Evolutionary conservation across 2,797 vertebrate species (phyloP).

Genomic region (Peromyscus eremicus): DNA sequence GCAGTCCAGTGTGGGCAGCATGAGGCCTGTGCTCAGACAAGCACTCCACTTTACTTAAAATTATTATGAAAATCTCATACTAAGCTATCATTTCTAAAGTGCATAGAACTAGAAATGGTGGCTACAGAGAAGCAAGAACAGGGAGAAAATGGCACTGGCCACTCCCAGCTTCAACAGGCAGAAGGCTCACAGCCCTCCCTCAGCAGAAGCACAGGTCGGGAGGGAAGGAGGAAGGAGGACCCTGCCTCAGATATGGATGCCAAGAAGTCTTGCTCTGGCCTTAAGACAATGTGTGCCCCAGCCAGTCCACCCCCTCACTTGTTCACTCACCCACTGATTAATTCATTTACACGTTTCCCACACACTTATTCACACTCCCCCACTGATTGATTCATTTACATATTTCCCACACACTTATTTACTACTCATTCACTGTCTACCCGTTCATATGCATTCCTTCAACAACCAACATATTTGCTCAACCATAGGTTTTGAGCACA

Average conservation of each 20-base stretch:
- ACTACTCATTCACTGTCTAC: neutral
- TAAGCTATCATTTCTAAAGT: neutral
- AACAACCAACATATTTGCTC: neutral
- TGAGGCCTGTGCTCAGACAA: neutral
- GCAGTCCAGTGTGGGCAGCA: neutral
- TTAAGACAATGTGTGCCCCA: fast-evolving
- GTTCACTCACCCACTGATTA: neutral
- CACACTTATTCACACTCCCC: neutral
- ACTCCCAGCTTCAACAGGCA: neutral
- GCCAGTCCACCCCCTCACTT: neutral
- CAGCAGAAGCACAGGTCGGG: neutral
- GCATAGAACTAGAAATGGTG: fast-evolving
- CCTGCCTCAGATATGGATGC: neutral
- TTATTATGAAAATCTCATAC: neutral
- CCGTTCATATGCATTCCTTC: neutral
- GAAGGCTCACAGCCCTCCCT: neutral
- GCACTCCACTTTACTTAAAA: constrained; percentile 31
- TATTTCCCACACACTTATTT: neutral
- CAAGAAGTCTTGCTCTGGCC: neutral
- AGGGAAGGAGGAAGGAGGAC: neutral
- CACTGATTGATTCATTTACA: neutral
- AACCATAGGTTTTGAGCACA: neutral
- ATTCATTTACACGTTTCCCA: neutral
- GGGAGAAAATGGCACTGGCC: neutral
- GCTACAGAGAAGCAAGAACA: neutral